Evolutionary conservation across 2,797 vertebrate genomes (phyloP).

Genomic region (Aselliscus stoliczkanus): DNA sequence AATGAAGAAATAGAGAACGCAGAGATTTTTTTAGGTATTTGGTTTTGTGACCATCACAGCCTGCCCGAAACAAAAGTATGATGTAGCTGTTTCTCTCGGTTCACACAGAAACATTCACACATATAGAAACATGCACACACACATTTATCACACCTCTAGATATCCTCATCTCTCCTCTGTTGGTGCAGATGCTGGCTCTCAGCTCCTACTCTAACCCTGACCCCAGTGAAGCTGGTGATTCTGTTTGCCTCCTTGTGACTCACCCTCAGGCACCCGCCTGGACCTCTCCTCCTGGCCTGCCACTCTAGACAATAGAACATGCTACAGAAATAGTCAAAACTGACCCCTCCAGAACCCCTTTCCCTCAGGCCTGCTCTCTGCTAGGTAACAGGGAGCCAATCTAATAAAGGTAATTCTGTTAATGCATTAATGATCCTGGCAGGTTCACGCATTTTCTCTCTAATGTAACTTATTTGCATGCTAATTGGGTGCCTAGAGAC

Average conservation of each 20-base stretch:
- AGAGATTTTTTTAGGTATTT: not conserved
- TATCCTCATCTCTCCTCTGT: not conserved
- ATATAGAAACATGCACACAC: not conserved
- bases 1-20: not conserved
- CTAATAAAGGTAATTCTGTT: slow-evolving; percentile 51
- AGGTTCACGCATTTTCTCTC: not conserved
- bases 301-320: not conserved
- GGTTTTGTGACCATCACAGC: not conserved
- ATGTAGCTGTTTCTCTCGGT: not conserved
- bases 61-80: not conserved
- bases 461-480: slow-evolving; percentile 17
- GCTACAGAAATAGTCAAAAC: not conserved
- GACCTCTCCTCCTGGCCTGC: not conserved
- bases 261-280: not conserved
- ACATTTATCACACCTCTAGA: not conserved
- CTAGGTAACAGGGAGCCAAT: not conserved
- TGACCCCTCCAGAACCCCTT: not conserved
- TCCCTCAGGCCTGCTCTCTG: not conserved
- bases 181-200: not conserved
- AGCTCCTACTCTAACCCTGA: not conserved
- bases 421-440: slow-evolving; percentile 21
- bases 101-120: not conserved
- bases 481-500: slow-evolving; percentile 29
- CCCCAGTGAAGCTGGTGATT: not conserved
- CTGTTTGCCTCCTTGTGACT: not conserved